phyloP scores from a whole-genome alignment of 2,113 vertebrate species.

The Fulmarus glacialis region DNA sequence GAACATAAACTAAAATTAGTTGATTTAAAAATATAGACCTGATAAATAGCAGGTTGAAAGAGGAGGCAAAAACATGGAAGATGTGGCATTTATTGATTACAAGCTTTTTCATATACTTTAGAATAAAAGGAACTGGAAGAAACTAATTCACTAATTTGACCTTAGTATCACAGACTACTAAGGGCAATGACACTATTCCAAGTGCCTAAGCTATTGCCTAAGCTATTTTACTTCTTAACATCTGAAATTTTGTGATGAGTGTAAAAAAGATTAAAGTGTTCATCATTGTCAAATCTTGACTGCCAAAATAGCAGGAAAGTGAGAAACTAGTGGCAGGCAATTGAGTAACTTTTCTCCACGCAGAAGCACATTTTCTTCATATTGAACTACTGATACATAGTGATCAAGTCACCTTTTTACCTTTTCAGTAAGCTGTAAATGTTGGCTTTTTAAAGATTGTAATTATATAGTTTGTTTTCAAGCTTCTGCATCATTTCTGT shows the following conservation, averaged over 20 bases:
- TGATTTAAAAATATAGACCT: not conserved
- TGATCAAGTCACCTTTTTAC: rapidly evolving
- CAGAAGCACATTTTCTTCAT: not conserved
- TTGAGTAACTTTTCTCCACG: not conserved
- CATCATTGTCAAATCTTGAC: not conserved
- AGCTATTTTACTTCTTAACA: not conserved
- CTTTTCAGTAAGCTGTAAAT: not conserved
- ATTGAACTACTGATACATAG: not conserved
- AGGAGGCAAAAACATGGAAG: not conserved
- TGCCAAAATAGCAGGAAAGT: not conserved
- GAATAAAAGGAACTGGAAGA: not conserved
- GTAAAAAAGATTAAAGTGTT: not conserved
- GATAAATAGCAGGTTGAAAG: not conserved
- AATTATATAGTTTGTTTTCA: not conserved
- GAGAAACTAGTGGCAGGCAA: not conserved
- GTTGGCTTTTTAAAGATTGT: not conserved
- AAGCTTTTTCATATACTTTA: not conserved
- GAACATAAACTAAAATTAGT: not conserved
- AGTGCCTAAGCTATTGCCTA: too few relatives aligned
- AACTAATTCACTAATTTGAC: not conserved
- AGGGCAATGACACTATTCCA: not conserved
- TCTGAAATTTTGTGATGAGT: not conserved
- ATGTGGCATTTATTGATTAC: not conserved
- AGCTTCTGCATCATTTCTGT: not conserved
- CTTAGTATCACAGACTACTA: not conserved